Base-by-base conservation (phyloP, 2,113 vertebrate species). In the Hippocampus barbouri region DNA sequence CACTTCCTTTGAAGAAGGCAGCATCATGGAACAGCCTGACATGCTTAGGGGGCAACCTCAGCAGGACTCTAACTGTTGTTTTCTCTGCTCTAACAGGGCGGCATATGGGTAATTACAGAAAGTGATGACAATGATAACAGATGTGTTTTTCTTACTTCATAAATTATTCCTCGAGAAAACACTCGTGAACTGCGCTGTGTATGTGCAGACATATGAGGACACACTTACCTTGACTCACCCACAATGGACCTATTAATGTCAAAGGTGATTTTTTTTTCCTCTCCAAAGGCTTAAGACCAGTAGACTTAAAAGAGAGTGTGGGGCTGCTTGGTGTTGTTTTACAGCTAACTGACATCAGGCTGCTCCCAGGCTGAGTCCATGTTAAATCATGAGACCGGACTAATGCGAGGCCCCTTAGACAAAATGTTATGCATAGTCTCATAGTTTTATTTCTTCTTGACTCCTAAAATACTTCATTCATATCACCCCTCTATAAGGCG, bases 51-150 rank as follows among this genome's bases (percentile, higher is more conserved):
- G 69, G 73, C 34, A 80, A 87, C 88, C 89, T 87, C 74, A 70
- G 77, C 79, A 63, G 83, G 82, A 75, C 74, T 75, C 80, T 83
- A 69, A 85, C 81, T 89, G 87, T 87, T 89, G 82, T 86, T 91
- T 85, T 85, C 78, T 79, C 79, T 62, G 73, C 75, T 83, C 83
- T 69, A 81, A 86, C 85, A 62, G 79, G 83, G 78, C 79, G 79
- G 86, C 83, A 85, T 82, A 23, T 53, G 82, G 82, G 83, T 86
- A 87, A 89, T 91, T 89, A 86, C 82, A 77, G 69, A 79, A 89
- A 73, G 87, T 83, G 89, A 90, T 89, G 89, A 91, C 89, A 91
- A 88, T 77, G 78, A 90, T 84, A 90, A 90, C 86, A 88, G 74
- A 68, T 71, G 79, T 91, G 87, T 91, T 91, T 90, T 89, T 86